A percentile compares a stretch with the other conserved stretches of the same genome.
Conservation (phyloP, 37 sponge, comb jelly and placozoan species). For the Beroe ovata region DNA sequence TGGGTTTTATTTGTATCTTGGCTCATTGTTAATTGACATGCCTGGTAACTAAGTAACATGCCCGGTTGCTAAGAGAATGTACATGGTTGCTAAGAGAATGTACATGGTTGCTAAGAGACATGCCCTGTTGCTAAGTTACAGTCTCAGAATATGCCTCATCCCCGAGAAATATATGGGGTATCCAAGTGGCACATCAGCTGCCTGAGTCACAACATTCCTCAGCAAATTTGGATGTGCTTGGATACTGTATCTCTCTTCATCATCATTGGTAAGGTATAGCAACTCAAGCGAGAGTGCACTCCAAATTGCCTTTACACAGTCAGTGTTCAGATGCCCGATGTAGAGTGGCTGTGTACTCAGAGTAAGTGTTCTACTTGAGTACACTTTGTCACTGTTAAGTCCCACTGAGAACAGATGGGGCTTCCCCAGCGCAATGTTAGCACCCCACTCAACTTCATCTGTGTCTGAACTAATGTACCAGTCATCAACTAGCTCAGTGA, state of each 20-base stretch:
- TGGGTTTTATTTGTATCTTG: no score
- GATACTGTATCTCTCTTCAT: slow-evolving; percentile 92
- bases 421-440: slow-evolving; percentile 55
- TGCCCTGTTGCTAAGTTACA: no score
- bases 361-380: slow-evolving; percentile 75
- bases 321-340: slow-evolving; percentile 74
- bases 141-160: background rate
- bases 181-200: slow-evolving; percentile 81
- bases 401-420: slow-evolving; percentile 78
- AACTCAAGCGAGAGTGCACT: slow-evolving; percentile 78
- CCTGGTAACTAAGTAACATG: no score
- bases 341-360: slow-evolving; percentile 73
- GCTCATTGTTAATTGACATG: no score
- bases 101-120: no score
- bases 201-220: slow-evolving; percentile 80
- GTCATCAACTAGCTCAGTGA: slow-evolving; percentile 71
- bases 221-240: slow-evolving; percentile 81
- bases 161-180: slow-evolving; percentile 78
- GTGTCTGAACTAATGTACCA: slow-evolving; percentile 75
- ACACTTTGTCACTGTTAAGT: slow-evolving; percentile 70
- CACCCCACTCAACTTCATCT: slow-evolving; percentile 71
- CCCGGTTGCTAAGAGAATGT: no score
- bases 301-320: slow-evolving; percentile 75
- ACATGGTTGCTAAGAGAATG: no score
- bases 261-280: slow-evolving; percentile 86